These are phyloP conservation scores for Netelia melanura DNA, from an alignment of 2,888 invertebrate species.

Conservation along the genomic window DNA sequence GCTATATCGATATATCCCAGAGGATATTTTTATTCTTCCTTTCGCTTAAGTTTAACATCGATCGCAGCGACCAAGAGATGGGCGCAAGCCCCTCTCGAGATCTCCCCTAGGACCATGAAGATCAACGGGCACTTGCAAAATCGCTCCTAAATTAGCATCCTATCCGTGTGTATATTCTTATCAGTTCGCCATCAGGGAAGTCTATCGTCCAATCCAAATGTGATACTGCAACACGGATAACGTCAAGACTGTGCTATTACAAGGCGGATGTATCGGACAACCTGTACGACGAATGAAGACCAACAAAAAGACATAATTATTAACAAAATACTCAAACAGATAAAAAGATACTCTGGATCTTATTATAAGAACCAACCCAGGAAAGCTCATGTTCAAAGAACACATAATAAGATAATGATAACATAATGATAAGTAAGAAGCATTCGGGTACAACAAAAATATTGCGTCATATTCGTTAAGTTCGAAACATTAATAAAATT, in stretches of 20 bases:
- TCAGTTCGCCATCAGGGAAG: slow-evolving; percentile 64
- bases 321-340: background rate
- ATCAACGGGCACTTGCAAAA: slow-evolving; percentile 69
- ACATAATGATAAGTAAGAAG: too few relatives aligned
- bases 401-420: too few relatives aligned
- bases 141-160: slow-evolving; percentile 72
- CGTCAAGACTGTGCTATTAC: slow-evolving; percentile 33
- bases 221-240: slow-evolving; percentile 57
- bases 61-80: slow-evolving; percentile 73
- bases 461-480: too few relatives aligned
- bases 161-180: slow-evolving; percentile 54
- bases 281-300: slow-evolving; percentile 14
- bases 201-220: slow-evolving; percentile 66
- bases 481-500: too few relatives aligned
- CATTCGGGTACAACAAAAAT: too few relatives aligned
- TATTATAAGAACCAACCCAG: too few relatives aligned
- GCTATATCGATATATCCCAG: slow-evolving; percentile 47
- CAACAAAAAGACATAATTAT: background rate
- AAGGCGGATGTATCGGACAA: slow-evolving; percentile 8
- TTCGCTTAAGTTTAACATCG: slow-evolving; percentile 66
- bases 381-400: too few relatives aligned
- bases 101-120: slow-evolving; percentile 60
- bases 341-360: background rate
- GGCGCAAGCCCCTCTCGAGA: slow-evolving; percentile 60
- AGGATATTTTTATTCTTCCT: slow-evolving; percentile 30